Conservation (phyloP, 2,113 vertebrate species). For the Euleptes europaea region DNA sequence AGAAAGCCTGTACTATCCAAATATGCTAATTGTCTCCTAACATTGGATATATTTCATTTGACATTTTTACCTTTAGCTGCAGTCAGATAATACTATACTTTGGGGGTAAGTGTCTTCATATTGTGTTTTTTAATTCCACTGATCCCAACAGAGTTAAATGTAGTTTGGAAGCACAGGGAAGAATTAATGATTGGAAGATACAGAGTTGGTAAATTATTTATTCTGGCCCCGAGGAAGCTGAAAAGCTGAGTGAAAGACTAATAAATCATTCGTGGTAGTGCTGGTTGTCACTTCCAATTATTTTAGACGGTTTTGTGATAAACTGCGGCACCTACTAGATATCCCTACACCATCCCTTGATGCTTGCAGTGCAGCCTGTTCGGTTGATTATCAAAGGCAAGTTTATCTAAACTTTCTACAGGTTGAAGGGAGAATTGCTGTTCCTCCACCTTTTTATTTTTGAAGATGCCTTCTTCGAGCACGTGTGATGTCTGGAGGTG, state of each 20-base stretch:
- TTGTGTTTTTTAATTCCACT: constrained; percentile 79
- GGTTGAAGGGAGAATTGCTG: constrained; percentile 73
- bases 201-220: constrained; percentile 99
- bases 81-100: constrained; percentile 73
- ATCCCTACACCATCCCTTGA: constrained; percentile 80
- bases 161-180: constrained; percentile 90
- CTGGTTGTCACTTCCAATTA: constrained; percentile 99
- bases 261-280: constrained; percentile 99
- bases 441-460: constrained; percentile 45
- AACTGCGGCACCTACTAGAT: constrained; percentile 96
- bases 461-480: constrained; percentile 51
- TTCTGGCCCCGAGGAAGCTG: constrained; percentile 97
- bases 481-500: constrained; percentile 30
- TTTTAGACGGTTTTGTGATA: constrained; percentile 96
- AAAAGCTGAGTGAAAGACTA: constrained; percentile 98
- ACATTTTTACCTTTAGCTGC: constrained; percentile 72
- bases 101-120: constrained; percentile 64
- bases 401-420: constrained; percentile 84
- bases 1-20: constrained; percentile 39
- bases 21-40: constrained; percentile 52
- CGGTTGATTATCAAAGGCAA: constrained; percentile 81
- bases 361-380: constrained; percentile 80
- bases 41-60: constrained; percentile 62
- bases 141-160: constrained; percentile 86
- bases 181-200: constrained; percentile 99